Percentiles rank a stretch among this genome's conserved stretches.
Evolutionary conservation across 2,888 invertebrate species (phyloP).

Genomic region (Cheilosia vulpina): DNA sequence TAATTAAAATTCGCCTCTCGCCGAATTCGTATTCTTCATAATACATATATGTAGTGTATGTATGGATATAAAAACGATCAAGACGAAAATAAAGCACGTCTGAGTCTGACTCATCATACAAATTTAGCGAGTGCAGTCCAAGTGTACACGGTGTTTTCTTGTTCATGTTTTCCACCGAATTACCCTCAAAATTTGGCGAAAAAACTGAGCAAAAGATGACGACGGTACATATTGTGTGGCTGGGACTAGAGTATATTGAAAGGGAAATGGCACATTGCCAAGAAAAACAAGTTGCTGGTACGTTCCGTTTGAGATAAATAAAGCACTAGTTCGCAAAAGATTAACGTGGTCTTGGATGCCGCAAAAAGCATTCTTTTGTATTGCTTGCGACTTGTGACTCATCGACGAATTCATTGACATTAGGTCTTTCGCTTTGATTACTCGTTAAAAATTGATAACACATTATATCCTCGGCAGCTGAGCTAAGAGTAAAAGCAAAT

Average conservation of each 20-base stretch:
- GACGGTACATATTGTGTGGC: conserved; percentile 1
- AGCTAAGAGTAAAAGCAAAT: conserved; percentile 30
- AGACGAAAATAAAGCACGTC: conserved; percentile 54
- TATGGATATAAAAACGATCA: conserved; percentile 4
- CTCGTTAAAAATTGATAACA: conserved; percentile 55
- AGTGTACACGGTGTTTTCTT: neutral
- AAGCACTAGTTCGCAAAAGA: conserved; percentile 22
- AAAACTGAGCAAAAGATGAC: conserved; percentile 25
- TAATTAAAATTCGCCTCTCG: conserved; percentile 46
- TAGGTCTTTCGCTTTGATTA: conserved; percentile 25
- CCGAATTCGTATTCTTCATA: conserved; percentile 26
- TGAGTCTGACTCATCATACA: conserved; percentile 59
- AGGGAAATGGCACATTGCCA: conserved; percentile 62
- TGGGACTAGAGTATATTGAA: conserved; percentile 41
- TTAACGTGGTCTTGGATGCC: conserved; percentile 6
- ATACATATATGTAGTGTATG: neutral
- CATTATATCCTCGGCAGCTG: conserved; percentile 17
- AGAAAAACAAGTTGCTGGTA: conserved; percentile 64
- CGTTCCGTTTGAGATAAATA: conserved; percentile 18
- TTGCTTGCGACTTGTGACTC: conserved; percentile 40
- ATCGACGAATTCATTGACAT: conserved; percentile 49
- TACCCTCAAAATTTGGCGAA: conserved; percentile 27
- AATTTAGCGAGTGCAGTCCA: conserved; percentile 49
- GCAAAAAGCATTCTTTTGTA: conserved; percentile 7
- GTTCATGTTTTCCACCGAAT: conserved; percentile 49